Percentiles rank a stretch among this genome's conserved stretches.
phyloP scores from a whole-genome alignment of 2,113 vertebrate genomes.

The Dipodomys spectabilis region DNA sequence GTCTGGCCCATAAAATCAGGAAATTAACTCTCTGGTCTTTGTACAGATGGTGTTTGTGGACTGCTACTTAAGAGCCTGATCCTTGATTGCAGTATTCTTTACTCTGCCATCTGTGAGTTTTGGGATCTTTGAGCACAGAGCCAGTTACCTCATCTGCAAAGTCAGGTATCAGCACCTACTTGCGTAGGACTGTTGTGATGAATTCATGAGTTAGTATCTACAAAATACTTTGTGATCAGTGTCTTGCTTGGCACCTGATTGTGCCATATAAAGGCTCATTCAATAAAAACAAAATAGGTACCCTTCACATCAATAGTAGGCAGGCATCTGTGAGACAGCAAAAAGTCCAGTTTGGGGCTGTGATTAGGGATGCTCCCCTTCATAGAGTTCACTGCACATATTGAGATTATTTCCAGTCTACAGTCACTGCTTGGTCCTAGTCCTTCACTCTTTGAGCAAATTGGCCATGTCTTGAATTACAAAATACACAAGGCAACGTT shows the following conservation, averaged over 20 bases:
- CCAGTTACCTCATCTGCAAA: background rate
- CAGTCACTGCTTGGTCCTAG: background rate
- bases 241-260: background rate
- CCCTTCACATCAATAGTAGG: background rate
- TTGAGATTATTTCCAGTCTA: background rate
- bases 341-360: background rate
- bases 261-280: background rate
- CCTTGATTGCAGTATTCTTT: background rate
- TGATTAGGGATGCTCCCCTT: background rate
- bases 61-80: background rate
- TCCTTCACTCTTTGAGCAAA: background rate
- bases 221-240: background rate
- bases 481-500: background rate
- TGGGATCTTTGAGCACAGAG: background rate
- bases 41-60: background rate
- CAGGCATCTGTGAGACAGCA: background rate
- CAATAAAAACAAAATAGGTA: background rate
- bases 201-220: background rate
- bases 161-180: background rate
- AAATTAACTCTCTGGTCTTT: background rate
- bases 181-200: background rate
- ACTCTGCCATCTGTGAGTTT: background rate
- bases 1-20: background rate
- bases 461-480: background rate
- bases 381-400: background rate